Conservation (phyloP, 2,113 vertebrate species). For the Variabilichromis moorii region DNA sequence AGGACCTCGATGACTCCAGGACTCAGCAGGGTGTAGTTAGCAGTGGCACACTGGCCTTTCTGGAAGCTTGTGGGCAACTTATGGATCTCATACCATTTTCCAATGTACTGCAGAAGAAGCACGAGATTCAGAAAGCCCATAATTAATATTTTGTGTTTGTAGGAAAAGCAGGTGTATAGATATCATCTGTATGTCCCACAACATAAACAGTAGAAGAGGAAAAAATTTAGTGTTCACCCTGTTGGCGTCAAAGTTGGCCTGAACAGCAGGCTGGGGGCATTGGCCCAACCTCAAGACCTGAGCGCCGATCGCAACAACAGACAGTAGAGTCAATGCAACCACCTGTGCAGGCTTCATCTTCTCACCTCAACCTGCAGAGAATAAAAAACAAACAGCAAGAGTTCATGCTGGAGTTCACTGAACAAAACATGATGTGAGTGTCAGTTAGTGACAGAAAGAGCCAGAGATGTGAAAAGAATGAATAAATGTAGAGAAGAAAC, state of each 20-base stretch:
- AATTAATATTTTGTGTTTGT: not conserved
- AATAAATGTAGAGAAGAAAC: not conserved
- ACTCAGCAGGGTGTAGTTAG: conserved; percentile 70
- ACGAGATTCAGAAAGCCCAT: not conserved
- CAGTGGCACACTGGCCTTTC: conserved; percentile 73
- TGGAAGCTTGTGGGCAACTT: conserved; percentile 76
- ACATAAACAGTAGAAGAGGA: not conserved
- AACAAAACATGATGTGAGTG: not conserved
- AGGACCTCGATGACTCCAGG: conserved; percentile 74
- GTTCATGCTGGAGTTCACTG: not conserved
- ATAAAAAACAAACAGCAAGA: not conserved
- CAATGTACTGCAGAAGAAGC: conserved; percentile 72
- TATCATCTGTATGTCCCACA: not conserved
- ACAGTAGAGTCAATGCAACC: conserved; percentile 52
- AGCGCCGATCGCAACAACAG: conserved; percentile 18
- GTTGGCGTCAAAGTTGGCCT: conserved; percentile 52
- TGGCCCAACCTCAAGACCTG: conserved; percentile 18
- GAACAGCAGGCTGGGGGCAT: conserved; percentile 49
- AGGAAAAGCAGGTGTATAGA: not conserved
- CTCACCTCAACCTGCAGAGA: not conserved
- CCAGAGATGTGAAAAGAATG: not conserved
- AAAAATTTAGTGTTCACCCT: conserved; percentile 12
- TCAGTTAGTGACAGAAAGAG: not conserved
- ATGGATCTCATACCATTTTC: conserved; percentile 81
- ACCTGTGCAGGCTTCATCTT: conserved; percentile 55